A percentile compares a stretch with the other conserved stretches of the same genome.
Conservation (phyloP, 2,113 vertebrate genomes). For the Trochalopteron elliotii region DNA sequence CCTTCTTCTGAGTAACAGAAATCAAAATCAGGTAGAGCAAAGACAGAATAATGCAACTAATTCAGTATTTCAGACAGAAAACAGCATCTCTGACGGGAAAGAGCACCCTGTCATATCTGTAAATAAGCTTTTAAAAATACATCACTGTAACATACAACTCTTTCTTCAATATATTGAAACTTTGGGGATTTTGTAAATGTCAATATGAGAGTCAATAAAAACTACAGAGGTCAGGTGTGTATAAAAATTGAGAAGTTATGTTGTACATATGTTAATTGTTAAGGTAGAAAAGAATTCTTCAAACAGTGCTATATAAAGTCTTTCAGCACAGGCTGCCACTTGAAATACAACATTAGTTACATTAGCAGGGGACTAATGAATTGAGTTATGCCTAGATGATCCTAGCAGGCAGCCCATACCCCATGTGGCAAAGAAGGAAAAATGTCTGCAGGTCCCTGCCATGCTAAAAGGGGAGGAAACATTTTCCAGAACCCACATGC, state of each 20-base stretch:
- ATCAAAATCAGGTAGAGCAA: neutral
- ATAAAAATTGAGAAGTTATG: neutral
- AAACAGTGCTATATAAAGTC: neutral
- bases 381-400: neutral
- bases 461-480: neutral
- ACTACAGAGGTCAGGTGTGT: rapidly evolving
- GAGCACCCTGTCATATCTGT: neutral
- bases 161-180: neutral
- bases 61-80: neutral
- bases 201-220: neutral
- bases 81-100: neutral
- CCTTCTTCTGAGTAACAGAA: neutral
- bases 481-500: neutral
- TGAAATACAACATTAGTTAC: neutral
- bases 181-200: neutral
- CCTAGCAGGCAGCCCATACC: neutral
- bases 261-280: neutral
- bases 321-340: neutral
- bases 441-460: neutral
- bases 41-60: neutral
- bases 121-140: neutral
- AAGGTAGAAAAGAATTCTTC: neutral
- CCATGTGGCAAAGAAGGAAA: neutral
- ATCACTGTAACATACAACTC: neutral
- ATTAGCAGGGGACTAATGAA: conserved; percentile 14